These are phyloP conservation scores for Cyanoderma ruficeps DNA, from an alignment of 2,113 vertebrate genomes.

Conservation along the genomic window DNA sequence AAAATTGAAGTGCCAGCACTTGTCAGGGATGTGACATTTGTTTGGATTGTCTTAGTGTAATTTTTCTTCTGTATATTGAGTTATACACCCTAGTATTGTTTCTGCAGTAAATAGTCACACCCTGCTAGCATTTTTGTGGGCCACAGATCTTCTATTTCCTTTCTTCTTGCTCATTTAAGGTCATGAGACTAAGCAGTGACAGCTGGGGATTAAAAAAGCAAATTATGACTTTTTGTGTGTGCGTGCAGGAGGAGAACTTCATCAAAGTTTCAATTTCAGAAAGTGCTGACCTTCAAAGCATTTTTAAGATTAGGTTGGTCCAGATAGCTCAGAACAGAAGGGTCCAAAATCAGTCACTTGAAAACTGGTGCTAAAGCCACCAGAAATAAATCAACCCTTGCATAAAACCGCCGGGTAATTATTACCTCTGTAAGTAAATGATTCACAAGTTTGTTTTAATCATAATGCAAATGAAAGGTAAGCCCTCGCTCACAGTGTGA, in stretches of 20 bases:
- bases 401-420: background rate
- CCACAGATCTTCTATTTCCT: background rate
- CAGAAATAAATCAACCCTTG: background rate
- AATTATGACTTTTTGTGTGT: background rate
- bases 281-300: background rate
- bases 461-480: constrained; percentile 13
- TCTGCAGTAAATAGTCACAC: background rate
- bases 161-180: constrained; percentile 2
- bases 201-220: constrained; percentile 3
- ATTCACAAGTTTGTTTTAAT: constrained; percentile 4
- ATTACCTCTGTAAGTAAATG: background rate
- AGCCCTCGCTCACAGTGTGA: background rate
- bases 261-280: background rate
- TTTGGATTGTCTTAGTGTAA: background rate
- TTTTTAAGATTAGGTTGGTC: background rate
- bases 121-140: constrained; percentile 36
- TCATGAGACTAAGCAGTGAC: background rate
- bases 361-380: background rate
- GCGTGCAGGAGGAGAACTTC: background rate
- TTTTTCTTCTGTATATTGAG: background rate
- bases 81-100: background rate
- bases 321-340: background rate
- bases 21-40: background rate
- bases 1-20: background rate
- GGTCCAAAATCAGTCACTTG: background rate